Evolutionary conservation across 2,113 vertebrate genomes (phyloP), one percentile per base, ranked within the genome.

Genomic region (Proterorhinus semilunaris): DNA sequence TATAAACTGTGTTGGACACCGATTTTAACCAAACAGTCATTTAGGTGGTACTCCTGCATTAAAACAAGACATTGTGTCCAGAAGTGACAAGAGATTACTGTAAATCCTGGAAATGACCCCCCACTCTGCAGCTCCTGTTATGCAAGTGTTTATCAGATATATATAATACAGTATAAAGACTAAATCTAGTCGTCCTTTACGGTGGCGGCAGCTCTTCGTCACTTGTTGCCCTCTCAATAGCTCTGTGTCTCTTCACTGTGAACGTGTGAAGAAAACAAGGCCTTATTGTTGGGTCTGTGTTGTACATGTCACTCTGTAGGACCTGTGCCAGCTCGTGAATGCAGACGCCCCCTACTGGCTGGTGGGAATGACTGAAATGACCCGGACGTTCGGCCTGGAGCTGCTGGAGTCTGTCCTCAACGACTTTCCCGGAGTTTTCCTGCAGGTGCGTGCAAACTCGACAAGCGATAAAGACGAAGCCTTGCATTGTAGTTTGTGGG

Each of bases 341-440:
- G 97, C 98, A 17, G 98, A 99, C 68, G 98, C 98, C 75, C 98
- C 98, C 68, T 99, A 99, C 86, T 99, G 98, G 98, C 91, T 99
- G 1, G 95, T 99, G 76, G 98, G 97, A 52, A 99, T 99, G 98
- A 99, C 97, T 0, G 98, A 99, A 90, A 99, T 99, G 97, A 99
- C 98, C 0, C 90, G 97, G 53, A 99, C 97, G 0, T 99, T 99
- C 88, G 98, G 97, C 64, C 92, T 99, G 48, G 98, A 99, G 87
- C 93, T 99, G 74, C 93, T 99, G 55, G 97, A 99, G 85, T 99
- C 98, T 0, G 98, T 99, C 69, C 93, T 99, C 49, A 99, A 98
- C 86, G 97, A 98, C 88, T 99, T 99, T 62, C 97, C 97, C 0
- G 92, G 94, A 55, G 97, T 99, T 10, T 99, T 99, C 91, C 92